Percentiles rank a stretch among this genome's conserved stretches.
These are phyloP conservation scores for Ivindomyrus marchei DNA, from an alignment of 2,113 vertebrate species.

Conservation along the genomic window DNA sequence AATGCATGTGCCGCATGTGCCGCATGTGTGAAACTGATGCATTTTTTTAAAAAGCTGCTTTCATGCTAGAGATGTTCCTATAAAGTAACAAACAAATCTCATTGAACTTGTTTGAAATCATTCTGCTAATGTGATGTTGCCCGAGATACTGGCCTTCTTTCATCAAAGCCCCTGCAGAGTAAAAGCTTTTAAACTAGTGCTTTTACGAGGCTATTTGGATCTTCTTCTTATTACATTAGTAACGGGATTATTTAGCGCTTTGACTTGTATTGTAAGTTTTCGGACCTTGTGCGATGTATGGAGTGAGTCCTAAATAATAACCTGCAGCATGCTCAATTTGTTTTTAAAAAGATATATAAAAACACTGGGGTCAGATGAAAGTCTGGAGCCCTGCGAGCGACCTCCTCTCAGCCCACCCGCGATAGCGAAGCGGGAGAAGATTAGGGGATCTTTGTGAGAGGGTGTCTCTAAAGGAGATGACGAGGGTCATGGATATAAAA, in stretches of 20 bases:
- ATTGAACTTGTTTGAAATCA: not conserved
- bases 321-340: not conserved
- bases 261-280: not conserved
- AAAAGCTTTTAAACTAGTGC: not conserved
- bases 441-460: conserved; percentile 51
- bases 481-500: conserved; percentile 37
- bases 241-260: not conserved
- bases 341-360: not conserved
- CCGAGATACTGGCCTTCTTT: not conserved
- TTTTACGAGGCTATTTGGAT: not conserved
- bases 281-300: not conserved
- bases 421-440: conserved; percentile 44
- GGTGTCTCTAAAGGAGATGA: conserved; percentile 39
- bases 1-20: not conserved
- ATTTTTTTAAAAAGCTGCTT: not conserved
- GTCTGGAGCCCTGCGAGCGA: conserved; percentile 39
- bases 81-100: not conserved
- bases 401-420: conserved; percentile 38
- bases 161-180: not conserved
- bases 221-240: not conserved
- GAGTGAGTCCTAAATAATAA: not conserved
- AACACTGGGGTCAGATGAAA: conserved; percentile 36
- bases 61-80: not conserved
- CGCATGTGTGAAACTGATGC: not conserved
- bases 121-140: not conserved